Base-by-base conservation (phyloP, 2,113 vertebrate genomes). In the Lagopus muta region DNA sequence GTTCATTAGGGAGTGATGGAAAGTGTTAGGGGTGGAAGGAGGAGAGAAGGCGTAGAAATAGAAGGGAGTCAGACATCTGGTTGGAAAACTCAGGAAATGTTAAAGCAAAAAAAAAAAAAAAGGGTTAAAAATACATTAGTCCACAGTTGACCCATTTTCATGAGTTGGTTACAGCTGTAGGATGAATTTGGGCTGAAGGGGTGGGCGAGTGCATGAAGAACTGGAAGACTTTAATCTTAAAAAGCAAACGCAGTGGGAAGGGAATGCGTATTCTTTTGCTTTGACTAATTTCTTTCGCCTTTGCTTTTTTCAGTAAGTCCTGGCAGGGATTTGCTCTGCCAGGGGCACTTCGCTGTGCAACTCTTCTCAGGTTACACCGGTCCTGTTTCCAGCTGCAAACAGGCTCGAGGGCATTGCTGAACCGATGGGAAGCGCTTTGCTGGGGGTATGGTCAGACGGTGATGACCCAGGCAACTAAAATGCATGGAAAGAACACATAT, bases 121-220 rank as follows among this genome's bases (percentile, higher is more conserved):
- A 88, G 50, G 8, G 18, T 36, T 84, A 90, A 76, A 96, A 93
- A 67, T 79, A 90, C 61, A 85, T 96, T 95, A 92, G 30, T 61
- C 58, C 58, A 48, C 52, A 66, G 75, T 48, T 71, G 80, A 66
- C 43, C 93, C 32, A 14, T 62, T 92, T 94, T 81, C 66, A 81
- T 82, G 58, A 87, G 27, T 57, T 94, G 67, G 60, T 86, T 93
- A 83, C 40, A 95, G 90, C 86, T 97, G 81, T 77, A 80, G 94
- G 89, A 96, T 92, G 86, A 89, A 86, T 91, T 88, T 82, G 73
- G 84, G 83, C 76, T 54, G 76, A 74, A 82, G 83, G n/a, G 88
- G 40, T 57, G 91, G 57, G 69, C 43, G 93, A 38, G 69, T 34
- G 58, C 5, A 14, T 34, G 34, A 62, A 54, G 20, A 93, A 88